A percentile compares a stretch with the other conserved stretches of the same genome.
Conservation (phyloP, 1,140 invertebrate species). For the Cherax destructor region DNA sequence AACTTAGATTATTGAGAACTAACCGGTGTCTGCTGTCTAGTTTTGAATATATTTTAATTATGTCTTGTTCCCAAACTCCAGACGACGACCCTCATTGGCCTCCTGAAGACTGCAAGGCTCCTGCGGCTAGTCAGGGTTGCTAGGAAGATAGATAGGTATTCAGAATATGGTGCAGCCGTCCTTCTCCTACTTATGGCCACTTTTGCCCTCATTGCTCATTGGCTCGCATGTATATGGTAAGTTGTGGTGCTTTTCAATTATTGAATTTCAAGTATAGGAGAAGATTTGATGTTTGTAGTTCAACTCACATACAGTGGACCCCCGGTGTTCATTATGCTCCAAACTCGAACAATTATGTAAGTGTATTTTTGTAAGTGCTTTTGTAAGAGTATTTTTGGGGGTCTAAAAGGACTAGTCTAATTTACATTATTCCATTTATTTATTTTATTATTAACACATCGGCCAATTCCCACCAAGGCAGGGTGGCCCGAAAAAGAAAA, state of each 20-base stretch:
- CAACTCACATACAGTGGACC: too few species aligned
- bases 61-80: conserved; percentile 76
- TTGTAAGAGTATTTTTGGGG: too few species aligned
- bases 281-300: background rate
- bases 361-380: too few species aligned
- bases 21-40: background rate
- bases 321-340: too few species aligned
- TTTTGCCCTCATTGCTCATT: conserved; percentile 98
- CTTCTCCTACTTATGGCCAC: conserved; percentile 97
- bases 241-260: conserved; percentile 47
- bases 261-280: background rate
- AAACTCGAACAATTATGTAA: too few species aligned
- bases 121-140: conserved; percentile 96
- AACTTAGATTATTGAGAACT: background rate
- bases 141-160: conserved; percentile 97
- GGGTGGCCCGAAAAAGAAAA: too few species aligned
- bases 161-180: conserved; percentile 98
- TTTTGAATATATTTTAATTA: background rate
- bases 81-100: conserved; percentile 98
- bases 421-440: too few species aligned
- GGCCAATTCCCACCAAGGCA: too few species aligned
- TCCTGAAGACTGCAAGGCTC: conserved; percentile 96
- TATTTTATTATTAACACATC: too few species aligned
- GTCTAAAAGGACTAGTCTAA: too few species aligned
- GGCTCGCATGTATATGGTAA: conserved; percentile 98